Evolutionary conservation across 2,888 invertebrate genomes (phyloP).

Genomic region (Ophraella communa): DNA sequence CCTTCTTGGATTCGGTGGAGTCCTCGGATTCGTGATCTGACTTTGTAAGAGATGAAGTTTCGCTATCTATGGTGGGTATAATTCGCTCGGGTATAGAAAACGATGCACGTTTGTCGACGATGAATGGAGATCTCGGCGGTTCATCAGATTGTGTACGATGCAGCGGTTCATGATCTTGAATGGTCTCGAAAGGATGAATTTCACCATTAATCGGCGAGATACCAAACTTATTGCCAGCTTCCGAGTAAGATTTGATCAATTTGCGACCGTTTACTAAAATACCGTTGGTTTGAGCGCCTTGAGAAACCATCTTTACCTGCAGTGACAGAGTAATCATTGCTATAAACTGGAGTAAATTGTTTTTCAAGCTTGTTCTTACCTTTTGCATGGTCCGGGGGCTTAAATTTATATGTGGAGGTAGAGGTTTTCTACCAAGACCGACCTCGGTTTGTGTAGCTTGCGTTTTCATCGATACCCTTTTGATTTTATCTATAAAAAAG

Average conservation of each 20-base stretch:
- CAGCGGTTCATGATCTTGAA: constrained; percentile 74
- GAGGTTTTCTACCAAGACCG: constrained; percentile 72
- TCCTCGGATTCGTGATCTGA: constrained; percentile 56
- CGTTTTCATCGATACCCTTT: constrained; percentile 87
- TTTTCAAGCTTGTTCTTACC: no score
- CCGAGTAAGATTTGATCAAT: constrained; percentile 83
- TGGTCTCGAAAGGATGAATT: constrained; percentile 42
- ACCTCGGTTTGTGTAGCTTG: constrained; percentile 92
- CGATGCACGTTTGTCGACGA: constrained; percentile 65
- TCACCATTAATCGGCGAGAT: constrained; percentile 53
- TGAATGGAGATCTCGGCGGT: constrained; percentile 77
- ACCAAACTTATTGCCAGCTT: constrained; percentile 67
- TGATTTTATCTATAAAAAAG: constrained; percentile 73
- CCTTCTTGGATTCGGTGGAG: constrained; percentile 52
- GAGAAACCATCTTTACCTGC: constrained; percentile 85
- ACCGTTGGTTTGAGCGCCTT: constrained; percentile 90
- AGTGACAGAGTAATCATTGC: constrained; percentile 39
- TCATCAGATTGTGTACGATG: constrained; percentile 87
- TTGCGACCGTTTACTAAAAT: constrained; percentile 73
- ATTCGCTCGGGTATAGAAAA: constrained; percentile 57
- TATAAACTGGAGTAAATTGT: no score
- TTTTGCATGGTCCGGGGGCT: constrained; percentile 85
- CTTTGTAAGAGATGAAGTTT: constrained; percentile 54
- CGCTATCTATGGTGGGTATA: constrained; percentile 46
- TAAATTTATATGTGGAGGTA: constrained; percentile 72